These are phyloP conservation scores for Sphenopsis melanotis DNA, from an alignment of 2,797 vertebrate genomes.

Conservation along the genomic window DNA sequence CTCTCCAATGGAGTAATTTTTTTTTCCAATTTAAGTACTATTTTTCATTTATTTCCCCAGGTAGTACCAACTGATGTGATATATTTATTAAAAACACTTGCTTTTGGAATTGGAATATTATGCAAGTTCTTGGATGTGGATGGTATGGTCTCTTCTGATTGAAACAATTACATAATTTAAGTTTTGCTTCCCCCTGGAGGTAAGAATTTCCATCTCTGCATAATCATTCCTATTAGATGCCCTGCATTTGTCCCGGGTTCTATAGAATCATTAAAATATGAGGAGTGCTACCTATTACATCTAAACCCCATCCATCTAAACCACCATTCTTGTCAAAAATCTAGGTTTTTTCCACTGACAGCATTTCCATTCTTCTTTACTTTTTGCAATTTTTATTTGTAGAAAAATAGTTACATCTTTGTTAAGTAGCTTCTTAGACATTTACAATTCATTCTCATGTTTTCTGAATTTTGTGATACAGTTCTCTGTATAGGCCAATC, in stretches of 20 bases:
- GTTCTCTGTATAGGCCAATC: not conserved
- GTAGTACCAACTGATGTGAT: not conserved
- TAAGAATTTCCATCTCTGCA: conserved; percentile 40
- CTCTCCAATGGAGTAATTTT: not conserved
- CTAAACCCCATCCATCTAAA: not conserved
- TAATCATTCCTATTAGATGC: not conserved
- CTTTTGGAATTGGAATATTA: not conserved
- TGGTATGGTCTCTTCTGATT: conserved; percentile 9
- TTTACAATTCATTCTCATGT: not conserved
- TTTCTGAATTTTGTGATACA: not conserved
- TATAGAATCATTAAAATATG: not conserved
- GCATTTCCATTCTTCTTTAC: not conserved
- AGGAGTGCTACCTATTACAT: not conserved
- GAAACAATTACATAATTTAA: conserved; percentile 60
- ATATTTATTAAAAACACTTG: not conserved
- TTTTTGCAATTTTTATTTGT: not conserved
- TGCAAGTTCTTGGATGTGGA: not conserved
- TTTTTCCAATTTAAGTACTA: not conserved
- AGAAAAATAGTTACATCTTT: not conserved
- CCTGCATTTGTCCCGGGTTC: not conserved
- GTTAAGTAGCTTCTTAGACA: not conserved
- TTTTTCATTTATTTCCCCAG: not conserved
- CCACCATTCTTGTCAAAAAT: not conserved
- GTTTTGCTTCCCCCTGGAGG: conserved; percentile 65
- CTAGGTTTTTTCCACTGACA: not conserved